Conservation (phyloP, 2,888 invertebrate genomes). For the Brachypterus glaber region DNA sequence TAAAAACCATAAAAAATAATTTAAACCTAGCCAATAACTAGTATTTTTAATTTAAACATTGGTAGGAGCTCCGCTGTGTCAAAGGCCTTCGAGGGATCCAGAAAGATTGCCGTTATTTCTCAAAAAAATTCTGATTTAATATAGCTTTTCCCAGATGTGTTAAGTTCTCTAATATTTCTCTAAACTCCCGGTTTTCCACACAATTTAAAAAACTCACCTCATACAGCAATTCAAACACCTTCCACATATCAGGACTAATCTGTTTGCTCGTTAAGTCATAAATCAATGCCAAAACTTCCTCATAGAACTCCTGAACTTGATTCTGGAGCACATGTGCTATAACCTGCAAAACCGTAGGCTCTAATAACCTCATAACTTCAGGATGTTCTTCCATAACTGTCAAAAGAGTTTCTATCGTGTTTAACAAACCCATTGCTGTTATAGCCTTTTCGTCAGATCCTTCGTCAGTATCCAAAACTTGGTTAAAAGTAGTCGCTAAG, state of each 20-base stretch:
- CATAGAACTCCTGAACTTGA: conserved; percentile 79
- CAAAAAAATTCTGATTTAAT: too few relatives aligned
- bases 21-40: too few relatives aligned
- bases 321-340: conserved; percentile 77
- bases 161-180: not conserved
- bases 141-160: too few relatives aligned
- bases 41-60: too few relatives aligned
- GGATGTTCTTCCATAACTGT: conserved; percentile 84
- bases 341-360: conserved; percentile 86
- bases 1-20: too few relatives aligned
- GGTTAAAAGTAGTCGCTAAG: conserved; percentile 73
- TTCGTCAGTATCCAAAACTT: conserved; percentile 66
- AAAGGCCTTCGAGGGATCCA: too few relatives aligned
- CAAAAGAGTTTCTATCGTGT: conserved; percentile 90
- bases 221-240: conserved; percentile 79
- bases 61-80: too few relatives aligned
- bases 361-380: conserved; percentile 78
- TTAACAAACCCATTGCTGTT: conserved; percentile 92
- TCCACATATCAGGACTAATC: conserved; percentile 94
- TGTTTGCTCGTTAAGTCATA: conserved; percentile 82
- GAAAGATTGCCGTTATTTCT: too few relatives aligned
- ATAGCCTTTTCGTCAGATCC: conserved; percentile 94
- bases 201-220: conserved; percentile 50
- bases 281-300: conserved; percentile 88
- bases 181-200: not conserved